A percentile compares a stretch with the other conserved stretches of the same genome.
phyloP scores from a whole-genome alignment of 2,797 vertebrate species.

The Crossoptilon crossoptilon region DNA sequence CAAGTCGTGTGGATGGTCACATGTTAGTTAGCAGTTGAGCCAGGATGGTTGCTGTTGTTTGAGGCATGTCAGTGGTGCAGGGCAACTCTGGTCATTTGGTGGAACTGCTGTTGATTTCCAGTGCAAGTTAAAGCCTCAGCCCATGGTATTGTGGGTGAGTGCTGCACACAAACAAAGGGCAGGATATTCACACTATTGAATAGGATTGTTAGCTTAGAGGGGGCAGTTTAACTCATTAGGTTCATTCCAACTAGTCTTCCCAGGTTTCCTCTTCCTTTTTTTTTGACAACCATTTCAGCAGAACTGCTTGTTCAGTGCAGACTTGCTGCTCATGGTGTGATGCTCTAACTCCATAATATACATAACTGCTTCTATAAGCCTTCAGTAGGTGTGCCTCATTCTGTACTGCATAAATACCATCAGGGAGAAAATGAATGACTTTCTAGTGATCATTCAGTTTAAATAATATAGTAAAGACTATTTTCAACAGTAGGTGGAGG shows the following conservation, averaged over 20 bases:
- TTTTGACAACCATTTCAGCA: neutral
- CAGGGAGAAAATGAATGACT: neutral
- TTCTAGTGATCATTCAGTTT: conserved; percentile 5
- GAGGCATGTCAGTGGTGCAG: neutral
- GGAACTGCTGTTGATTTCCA: neutral
- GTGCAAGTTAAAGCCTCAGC: neutral
- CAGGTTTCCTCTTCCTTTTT: neutral
- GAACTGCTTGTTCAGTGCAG: neutral
- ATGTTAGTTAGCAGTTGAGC: neutral
- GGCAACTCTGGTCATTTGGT: accelerated
- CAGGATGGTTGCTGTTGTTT: neutral
- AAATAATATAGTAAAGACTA: conserved; percentile 16
- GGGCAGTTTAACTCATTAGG: neutral
- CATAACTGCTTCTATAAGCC: neutral
- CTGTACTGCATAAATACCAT: neutral
- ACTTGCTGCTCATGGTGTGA: neutral
- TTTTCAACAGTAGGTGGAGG: neutral
- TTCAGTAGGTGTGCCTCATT: neutral
- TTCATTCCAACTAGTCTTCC: neutral
- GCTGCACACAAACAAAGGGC: neutral
- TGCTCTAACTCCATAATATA: neutral
- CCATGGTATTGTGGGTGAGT: accelerated
- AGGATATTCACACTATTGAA: neutral
- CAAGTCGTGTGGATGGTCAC: neutral
- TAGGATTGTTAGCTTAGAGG: neutral